These are phyloP conservation scores for Chelon labrosus DNA, from an alignment of 2,797 vertebrate genomes.

Conservation along the genomic window DNA sequence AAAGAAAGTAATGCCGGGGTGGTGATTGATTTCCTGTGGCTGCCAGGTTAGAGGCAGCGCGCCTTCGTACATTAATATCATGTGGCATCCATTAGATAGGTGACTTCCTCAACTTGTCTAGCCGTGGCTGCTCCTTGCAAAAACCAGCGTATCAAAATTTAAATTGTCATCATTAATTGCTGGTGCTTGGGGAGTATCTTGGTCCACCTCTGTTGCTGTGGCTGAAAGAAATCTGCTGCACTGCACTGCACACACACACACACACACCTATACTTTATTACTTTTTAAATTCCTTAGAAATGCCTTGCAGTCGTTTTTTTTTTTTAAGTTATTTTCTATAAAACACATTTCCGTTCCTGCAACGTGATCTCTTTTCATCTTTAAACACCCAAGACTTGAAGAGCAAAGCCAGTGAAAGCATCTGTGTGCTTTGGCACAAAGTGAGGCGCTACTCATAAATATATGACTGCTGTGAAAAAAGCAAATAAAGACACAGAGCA, in stretches of 20 bases:
- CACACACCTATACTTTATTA: conserved; percentile 1
- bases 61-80: conserved; percentile 79
- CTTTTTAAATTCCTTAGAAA: conserved; percentile 4
- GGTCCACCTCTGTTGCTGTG: conserved; percentile 28
- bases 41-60: conserved; percentile 74
- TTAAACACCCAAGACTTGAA: conserved; percentile 21
- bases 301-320: background rate
- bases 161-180: conserved; percentile 78
- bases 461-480: conserved; percentile 13
- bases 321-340: background rate
- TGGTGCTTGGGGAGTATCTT: conserved; percentile 51
- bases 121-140: conserved; percentile 43
- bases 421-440: conserved; percentile 17
- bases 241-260: conserved; percentile 11
- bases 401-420: conserved; percentile 31
- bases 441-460: conserved; percentile 4
- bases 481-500: conserved; percentile 2
- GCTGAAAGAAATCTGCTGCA: background rate
- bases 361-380: conserved; percentile 25
- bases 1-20: conserved; percentile 67
- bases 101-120: conserved; percentile 71
- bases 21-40: conserved; percentile 79
- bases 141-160: conserved; percentile 65
- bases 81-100: conserved; percentile 77
- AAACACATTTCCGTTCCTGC: background rate